Evolutionary conservation across 2,113 vertebrate genomes (phyloP).

Genomic region (Gadus macrocephalus): DNA sequence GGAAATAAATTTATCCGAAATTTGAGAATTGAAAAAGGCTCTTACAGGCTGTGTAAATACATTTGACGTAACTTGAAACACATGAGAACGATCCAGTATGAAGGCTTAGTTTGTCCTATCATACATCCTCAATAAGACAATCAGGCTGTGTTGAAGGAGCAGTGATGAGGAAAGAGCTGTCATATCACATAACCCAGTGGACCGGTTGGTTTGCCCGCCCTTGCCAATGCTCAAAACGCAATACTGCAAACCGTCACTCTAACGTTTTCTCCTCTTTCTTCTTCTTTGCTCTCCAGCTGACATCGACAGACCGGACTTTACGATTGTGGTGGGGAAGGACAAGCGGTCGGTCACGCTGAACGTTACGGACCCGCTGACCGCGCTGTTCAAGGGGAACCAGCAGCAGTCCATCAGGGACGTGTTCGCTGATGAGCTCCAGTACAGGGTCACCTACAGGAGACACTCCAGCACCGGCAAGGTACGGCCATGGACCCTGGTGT

Average conservation of each 20-base stretch:
- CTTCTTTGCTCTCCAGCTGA: constrained; percentile 67
- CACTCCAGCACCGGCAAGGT: constrained; percentile 86
- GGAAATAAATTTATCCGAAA: too few relatives aligned
- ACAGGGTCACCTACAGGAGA: constrained; percentile 80
- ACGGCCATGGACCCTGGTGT: constrained; percentile 20
- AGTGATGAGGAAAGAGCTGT: too few relatives aligned
- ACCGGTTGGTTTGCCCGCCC: too few relatives aligned
- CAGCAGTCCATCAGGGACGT: constrained; percentile 78
- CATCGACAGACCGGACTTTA: constrained; percentile 76
- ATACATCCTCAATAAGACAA: too few relatives aligned
- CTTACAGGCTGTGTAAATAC: too few relatives aligned
- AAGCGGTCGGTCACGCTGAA: constrained; percentile 64
- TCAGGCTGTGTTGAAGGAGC: too few relatives aligned
- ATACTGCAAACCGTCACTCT: background rate
- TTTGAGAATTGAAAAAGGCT: too few relatives aligned
- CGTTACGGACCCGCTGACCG: constrained; percentile 73
- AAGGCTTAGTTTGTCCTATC: too few relatives aligned
- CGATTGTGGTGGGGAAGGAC: constrained; percentile 53
- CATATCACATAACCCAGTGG: too few relatives aligned
- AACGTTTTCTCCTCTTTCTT: background rate
- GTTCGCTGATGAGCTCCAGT: constrained; percentile 75
- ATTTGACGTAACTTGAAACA: too few relatives aligned
- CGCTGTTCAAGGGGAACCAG: constrained; percentile 50
- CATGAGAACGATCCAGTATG: too few relatives aligned
- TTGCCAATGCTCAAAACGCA: too few relatives aligned